phyloP scores from a whole-genome alignment of 2,888 invertebrate genomes.

The Agonopterix heracliana region DNA sequence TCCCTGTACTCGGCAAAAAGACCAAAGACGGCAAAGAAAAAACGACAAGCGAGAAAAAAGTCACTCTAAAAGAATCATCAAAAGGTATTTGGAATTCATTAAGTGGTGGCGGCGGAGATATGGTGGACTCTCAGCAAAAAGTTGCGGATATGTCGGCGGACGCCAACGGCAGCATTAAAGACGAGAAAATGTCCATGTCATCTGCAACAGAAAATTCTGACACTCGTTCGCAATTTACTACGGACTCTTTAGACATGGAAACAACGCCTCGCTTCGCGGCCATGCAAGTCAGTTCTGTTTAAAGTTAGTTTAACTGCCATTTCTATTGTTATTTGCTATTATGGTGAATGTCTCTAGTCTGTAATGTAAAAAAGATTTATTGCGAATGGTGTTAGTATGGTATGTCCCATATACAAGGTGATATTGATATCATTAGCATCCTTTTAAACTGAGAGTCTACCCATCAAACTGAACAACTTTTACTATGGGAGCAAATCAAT shows the following conservation, averaged over 20 bases:
- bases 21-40: constrained; percentile 73
- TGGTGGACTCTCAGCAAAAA: constrained; percentile 66
- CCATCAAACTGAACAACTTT: no score
- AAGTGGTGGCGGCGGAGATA: constrained; percentile 68
- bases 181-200: constrained; percentile 64
- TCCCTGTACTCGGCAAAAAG: constrained; percentile 81
- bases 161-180: constrained; percentile 63
- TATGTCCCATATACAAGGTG: no score
- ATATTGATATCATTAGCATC: no score
- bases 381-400: no score
- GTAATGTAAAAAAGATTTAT: no score
- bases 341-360: no score
- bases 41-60: constrained; percentile 57
- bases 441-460: no score
- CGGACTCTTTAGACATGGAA: constrained; percentile 69
- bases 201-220: constrained; percentile 63
- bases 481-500: no score
- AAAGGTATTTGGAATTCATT: constrained; percentile 67
- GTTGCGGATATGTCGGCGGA: constrained; percentile 48
- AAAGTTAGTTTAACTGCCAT: constrained; percentile 16
- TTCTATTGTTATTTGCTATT: no score
- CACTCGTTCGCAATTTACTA: constrained; percentile 66
- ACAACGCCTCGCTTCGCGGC: constrained; percentile 69
- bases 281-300: constrained; percentile 79
- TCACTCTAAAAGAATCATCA: constrained; percentile 59